Base-by-base conservation (phyloP, 2,113 vertebrate genomes). In the Chrysochloris asiatica region DNA sequence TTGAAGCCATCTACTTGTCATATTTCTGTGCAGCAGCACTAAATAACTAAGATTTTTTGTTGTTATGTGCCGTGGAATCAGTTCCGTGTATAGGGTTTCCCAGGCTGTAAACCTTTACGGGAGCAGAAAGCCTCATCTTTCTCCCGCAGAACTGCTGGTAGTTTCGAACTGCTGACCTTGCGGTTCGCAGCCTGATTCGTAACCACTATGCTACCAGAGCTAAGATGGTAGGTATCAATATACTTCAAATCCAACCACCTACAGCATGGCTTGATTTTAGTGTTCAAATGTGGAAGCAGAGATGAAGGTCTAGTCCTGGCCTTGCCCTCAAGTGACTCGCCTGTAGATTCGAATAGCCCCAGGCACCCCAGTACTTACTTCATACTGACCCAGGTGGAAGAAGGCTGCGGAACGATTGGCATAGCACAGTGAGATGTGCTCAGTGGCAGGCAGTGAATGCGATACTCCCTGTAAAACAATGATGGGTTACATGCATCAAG, bases 401-500 rank as follows among this genome's bases (percentile, higher is more conserved):
- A 99, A 98, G 8, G 98, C 98, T 0, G 99, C 99, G 0, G 99
- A 99, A 83, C 99, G 99, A 96, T 99, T 99, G 96, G 98, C 99
- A 2, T 98, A 99, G 97, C 99, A 99, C 95, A 99, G 9, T 4
- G 98, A 97, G 73, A 98, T 95, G 92, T 98, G 98, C 10, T 98
- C 98, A 4, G 98, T 98, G 92, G 95, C 89, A 28, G 93, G 96
- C 38, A 71, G 94, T 67, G 98, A 97, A 26, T 98, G 97, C 36
- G 98, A 98, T 1, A 98, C 90, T 6, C 98, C 99, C 99, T 99
- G 98, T 24, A 78, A 96, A 90, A 92, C 81, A 95, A 12, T 19
- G 77, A 80, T 33, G 80, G 45, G 80, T 84, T 48, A 92, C n/a
- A 80, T 2, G 36, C 12, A 63, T 65, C 21, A 0, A 61, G 63